Evolutionary conservation across 2,888 invertebrate species (phyloP).

Genomic region (Argyresthia goedartella): DNA sequence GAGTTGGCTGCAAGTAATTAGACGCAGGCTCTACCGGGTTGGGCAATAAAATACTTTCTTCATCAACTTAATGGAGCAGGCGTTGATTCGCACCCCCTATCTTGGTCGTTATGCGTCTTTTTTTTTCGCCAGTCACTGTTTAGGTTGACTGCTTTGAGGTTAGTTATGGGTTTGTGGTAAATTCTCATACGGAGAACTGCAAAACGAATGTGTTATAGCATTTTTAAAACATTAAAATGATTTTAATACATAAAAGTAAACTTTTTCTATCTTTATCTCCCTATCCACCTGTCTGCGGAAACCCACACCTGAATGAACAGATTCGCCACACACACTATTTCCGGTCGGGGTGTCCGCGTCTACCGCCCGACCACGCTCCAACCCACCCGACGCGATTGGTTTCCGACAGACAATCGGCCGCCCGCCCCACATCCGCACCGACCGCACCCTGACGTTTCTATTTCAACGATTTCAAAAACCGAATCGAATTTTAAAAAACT

Average conservation of each 20-base stretch:
- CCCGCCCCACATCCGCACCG: conserved; percentile 18
- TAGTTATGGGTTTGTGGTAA: background rate
- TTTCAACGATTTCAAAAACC: conserved; percentile 28
- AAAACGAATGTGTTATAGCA: background rate
- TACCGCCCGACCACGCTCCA: conserved; percentile 13
- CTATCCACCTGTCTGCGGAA: background rate
- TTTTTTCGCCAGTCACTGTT: conserved; percentile 32
- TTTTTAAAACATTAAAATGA: background rate
- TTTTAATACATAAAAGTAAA: background rate
- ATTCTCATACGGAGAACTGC: background rate
- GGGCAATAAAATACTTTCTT: conserved; percentile 41
- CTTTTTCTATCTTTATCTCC: background rate
- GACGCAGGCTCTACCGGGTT: conserved; percentile 7
- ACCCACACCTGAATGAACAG: background rate
- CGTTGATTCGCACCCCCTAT: conserved; percentile 26
- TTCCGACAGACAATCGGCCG: conserved; percentile 61
- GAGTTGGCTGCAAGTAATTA: conserved; percentile 14
- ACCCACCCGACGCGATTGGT: conserved; percentile 46
- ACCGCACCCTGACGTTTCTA: conserved; percentile 47
- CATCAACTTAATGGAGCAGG: conserved; percentile 43
- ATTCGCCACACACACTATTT: conserved; percentile 38
- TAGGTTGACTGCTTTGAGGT: conserved; percentile 1
- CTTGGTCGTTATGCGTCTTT: conserved; percentile 16
- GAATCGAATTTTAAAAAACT: conserved; percentile 8
- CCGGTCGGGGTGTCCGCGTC: conserved; percentile 21